Conservation (phyloP, 2,797 vertebrate genomes). For the Molossus molossus region DNA sequence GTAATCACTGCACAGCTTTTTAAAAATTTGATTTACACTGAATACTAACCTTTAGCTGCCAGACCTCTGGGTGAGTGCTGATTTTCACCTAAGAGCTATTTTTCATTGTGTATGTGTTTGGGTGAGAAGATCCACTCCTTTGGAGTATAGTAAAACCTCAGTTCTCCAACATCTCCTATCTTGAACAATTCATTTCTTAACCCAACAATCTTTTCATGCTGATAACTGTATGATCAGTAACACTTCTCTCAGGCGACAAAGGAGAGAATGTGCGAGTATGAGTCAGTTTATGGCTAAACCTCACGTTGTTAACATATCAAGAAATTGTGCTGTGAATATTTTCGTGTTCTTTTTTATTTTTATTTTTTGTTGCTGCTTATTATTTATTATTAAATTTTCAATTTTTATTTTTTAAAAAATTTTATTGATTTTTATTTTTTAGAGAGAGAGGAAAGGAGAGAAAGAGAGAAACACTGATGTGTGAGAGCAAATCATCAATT, state of each 20-base stretch:
- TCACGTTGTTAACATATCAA: neutral
- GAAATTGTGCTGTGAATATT: neutral
- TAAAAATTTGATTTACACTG: constrained; percentile 43
- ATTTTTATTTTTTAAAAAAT: neutral
- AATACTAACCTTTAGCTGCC: constrained; percentile 32
- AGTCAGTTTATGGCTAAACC: neutral
- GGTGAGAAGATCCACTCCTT: neutral
- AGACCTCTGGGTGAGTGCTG: neutral
- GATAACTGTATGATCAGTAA: neutral
- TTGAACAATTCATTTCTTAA: neutral
- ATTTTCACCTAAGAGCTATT: neutral
- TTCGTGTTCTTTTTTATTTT: neutral
- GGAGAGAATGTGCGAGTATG: neutral
- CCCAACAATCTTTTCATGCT: neutral
- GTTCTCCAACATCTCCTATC: neutral
- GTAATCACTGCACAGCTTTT: constrained; percentile 8
- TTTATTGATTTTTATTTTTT: neutral
- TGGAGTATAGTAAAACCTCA: neutral
- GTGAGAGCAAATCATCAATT: neutral
- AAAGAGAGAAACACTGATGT: neutral
- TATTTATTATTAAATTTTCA: neutral
- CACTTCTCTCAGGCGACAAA: neutral
- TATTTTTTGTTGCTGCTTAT: neutral
- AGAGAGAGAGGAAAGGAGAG: neutral
- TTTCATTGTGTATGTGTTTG: neutral